A percentile compares a stretch with the other conserved stretches of the same genome.
Conservation (phyloP, 2,888 invertebrate genomes). For the Hydroisotoma schaefferi region DNA sequence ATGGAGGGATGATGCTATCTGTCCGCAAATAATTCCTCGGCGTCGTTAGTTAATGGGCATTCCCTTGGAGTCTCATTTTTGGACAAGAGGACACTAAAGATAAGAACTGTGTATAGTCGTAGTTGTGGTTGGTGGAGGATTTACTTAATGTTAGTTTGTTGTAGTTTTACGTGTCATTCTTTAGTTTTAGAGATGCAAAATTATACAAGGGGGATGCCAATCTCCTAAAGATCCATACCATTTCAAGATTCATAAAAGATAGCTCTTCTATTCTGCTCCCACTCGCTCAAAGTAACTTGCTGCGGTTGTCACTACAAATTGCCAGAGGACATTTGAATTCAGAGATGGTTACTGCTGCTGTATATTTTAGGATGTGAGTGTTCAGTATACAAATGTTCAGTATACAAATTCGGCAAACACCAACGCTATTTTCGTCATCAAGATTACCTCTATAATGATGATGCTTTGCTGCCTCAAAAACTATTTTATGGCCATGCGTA, state of each 20-base stretch:
- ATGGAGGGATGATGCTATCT: neutral
- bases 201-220: neutral
- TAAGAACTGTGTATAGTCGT: neutral
- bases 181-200: neutral
- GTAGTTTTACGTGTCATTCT: no score
- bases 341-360: neutral
- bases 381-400: no score
- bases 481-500: no score
- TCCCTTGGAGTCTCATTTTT: neutral
- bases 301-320: slow-evolving; percentile 6
- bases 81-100: neutral
- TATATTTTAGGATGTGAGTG: neutral
- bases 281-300: no score
- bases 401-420: neutral
- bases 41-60: neutral
- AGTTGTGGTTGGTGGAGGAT: neutral
- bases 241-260: neutral
- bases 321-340: neutral
- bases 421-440: slow-evolving; percentile 3
- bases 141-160: no score
- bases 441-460: neutral
- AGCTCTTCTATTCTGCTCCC: no score
- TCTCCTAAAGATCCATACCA: slow-evolving; percentile 1
- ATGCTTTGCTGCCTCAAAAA: no score
- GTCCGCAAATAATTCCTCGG: neutral